These are phyloP conservation scores for Holcopasites calliopsidis DNA, from an alignment of 1,140 invertebrate genomes.

Conservation along the genomic window DNA sequence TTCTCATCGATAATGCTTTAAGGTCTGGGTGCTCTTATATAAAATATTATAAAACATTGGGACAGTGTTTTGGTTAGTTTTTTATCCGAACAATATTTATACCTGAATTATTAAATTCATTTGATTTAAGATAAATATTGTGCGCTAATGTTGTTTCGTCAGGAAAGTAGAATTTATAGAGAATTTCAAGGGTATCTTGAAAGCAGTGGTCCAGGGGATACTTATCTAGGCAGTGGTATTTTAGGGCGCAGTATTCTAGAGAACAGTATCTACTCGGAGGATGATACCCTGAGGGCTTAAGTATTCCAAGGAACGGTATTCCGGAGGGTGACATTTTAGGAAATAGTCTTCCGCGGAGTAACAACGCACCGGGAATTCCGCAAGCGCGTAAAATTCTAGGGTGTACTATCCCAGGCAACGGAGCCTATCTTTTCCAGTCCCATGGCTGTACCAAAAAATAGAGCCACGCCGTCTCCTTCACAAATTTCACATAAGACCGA, in stretches of 20 bases:
- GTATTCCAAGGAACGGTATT: background rate
- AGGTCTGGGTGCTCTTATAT: too few relatives aligned
- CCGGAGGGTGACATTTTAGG: background rate
- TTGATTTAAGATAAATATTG: background rate
- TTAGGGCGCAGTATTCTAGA: background rate
- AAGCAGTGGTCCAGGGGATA: background rate
- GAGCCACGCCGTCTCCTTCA: too few relatives aligned
- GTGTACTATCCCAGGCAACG: background rate
- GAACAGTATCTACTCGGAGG: background rate
- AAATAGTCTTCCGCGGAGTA: background rate
- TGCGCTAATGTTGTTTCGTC: background rate
- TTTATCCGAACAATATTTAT: too few relatives aligned
- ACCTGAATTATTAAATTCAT: too few relatives aligned
- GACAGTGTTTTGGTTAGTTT: too few relatives aligned
- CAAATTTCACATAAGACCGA: too few relatives aligned
- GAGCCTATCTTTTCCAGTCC: background rate
- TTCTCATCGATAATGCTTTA: background rate
- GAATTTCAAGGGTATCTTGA: background rate
- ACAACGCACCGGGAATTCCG: background rate
- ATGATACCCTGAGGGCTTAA: background rate
- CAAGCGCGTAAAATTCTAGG: conserved; percentile 2
- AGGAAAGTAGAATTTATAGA: background rate
- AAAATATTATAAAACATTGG: too few relatives aligned
- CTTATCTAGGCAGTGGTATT: background rate
- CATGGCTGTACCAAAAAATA: background rate